Evolutionary conservation across 2,113 vertebrate genomes (phyloP).

Genomic region (Albula glossodonta): DNA sequence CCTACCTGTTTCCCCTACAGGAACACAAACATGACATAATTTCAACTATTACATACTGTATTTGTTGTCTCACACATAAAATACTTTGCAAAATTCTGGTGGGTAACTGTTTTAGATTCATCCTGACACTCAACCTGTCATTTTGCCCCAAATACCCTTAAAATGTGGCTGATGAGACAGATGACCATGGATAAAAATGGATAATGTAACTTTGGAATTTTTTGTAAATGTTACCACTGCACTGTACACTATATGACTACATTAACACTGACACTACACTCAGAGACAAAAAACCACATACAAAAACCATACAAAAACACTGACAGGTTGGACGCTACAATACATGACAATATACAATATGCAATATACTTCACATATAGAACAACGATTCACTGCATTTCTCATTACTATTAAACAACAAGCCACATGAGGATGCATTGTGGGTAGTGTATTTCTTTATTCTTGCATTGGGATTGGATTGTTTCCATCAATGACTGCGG

Average conservation of each 20-base stretch:
- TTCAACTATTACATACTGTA: not conserved
- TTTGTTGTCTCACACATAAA: not conserved
- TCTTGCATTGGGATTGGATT: constrained; percentile 51
- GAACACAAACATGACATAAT: not conserved
- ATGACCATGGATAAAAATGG: constrained; percentile 58
- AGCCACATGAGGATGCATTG: constrained; percentile 49
- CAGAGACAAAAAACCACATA: constrained; percentile 12
- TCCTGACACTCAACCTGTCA: not conserved
- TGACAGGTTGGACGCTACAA: constrained; percentile 37
- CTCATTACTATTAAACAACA: constrained; percentile 62
- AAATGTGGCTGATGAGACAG: constrained; percentile 48
- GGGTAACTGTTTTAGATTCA: not conserved
- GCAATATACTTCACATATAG: constrained; percentile 45
- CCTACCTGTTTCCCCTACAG: not conserved
- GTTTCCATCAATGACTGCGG: constrained; percentile 66
- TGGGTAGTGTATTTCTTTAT: constrained; percentile 46
- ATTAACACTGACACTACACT: constrained; percentile 38
- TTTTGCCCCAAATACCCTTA: constrained; percentile 3
- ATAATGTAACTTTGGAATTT: constrained; percentile 9
- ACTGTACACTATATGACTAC: constrained; percentile 40
- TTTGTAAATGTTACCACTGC: not conserved
- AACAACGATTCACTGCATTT: constrained; percentile 60
- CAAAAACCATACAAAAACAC: constrained; percentile 48
- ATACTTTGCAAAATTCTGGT: not conserved
- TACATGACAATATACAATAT: constrained; percentile 50